A percentile compares a stretch with the other conserved stretches of the same genome.
Evolutionary conservation across 2,888 invertebrate species (phyloP).

Genomic region (Scotopteryx bipunctaria): DNA sequence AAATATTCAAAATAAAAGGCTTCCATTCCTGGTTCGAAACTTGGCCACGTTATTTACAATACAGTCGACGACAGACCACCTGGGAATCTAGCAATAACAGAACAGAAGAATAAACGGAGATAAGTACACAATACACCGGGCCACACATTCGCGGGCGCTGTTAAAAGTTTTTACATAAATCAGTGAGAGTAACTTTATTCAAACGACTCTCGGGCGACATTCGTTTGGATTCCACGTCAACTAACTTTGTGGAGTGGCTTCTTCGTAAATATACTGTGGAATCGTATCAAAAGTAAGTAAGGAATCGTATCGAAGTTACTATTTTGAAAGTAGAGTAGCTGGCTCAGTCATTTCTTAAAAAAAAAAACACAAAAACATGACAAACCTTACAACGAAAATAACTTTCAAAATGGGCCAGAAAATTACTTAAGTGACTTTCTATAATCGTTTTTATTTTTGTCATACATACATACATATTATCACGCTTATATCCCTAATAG

Average conservation of each 20-base stretch:
- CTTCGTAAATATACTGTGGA: conserved; percentile 14
- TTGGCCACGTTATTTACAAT: conserved; percentile 43
- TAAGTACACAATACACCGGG: conserved; percentile 67
- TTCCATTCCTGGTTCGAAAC: conserved; percentile 29
- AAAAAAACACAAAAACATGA: no score
- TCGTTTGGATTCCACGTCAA: conserved; percentile 76
- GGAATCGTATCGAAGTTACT: conserved; percentile 9
- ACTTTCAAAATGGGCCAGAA: no score
- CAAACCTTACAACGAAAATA: no score
- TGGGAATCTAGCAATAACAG: conserved; percentile 63
- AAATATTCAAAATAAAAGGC: conserved; percentile 27
- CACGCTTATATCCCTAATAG: no score
- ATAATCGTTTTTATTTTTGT: no score
- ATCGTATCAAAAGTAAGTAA: conserved; percentile 11
- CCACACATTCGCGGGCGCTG: conserved; percentile 62
- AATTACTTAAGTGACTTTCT: no score
- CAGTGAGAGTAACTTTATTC: conserved; percentile 79
- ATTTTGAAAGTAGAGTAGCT: background rate
- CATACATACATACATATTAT: no score
- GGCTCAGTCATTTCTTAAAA: background rate
- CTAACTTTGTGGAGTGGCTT: conserved; percentile 53
- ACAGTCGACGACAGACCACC: conserved; percentile 44
- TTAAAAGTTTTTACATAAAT: conserved; percentile 78
- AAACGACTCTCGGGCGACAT: conserved; percentile 81
- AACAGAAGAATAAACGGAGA: conserved; percentile 57